Evolutionary conservation across 2,888 invertebrate genomes (phyloP), one percentile per base, ranked within the genome.

Genomic region (Atherix ibis): DNA sequence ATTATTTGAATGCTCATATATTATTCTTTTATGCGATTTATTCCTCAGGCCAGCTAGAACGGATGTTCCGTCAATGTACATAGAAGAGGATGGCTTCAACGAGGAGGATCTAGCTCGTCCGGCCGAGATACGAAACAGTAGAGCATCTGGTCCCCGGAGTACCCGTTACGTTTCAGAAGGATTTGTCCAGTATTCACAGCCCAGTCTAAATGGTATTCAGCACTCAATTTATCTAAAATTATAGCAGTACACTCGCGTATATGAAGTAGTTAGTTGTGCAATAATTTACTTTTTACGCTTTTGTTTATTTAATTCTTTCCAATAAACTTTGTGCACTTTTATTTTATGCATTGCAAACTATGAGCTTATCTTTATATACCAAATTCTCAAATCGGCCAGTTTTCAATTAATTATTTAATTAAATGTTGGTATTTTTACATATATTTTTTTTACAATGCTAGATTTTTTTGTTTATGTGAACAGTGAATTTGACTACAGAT

Each of bases 11-110:
- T n/a, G n/a, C n/a, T n/a, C n/a, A n/a, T n/a, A n/a, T n/a, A n/a
- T n/a, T n/a, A n/a, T n/a, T n/a, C n/a, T n/a, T n/a, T n/a, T n/a
- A n/a, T n/a, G n/a, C n/a, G n/a, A n/a, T n/a, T n/a, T 25, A 17
- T 24, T 40, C 39, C 34, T 25, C 42, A 62, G 62, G 47, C 61
- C 62, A 22, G 59, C 57, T 31, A 53, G 62, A 45, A 61, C 52
- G 40, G 61, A 61, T 49, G 62, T 62, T 22, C 62, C 62, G 44
- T 61, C 62, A 26, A 62, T 62, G 62, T 62, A 62, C 41, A 61
- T 61, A 39, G 62, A 62, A 44, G 62, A 62, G 46, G 62, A 62
- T 33, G 61, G 57, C 39, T 49, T 56, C 38, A 53, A 56, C 39
- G 56, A 59, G 33, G 57, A 59, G 35, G 40, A 43, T 28, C 54